These are phyloP conservation scores for Mantis religiosa DNA, from an alignment of 2,888 invertebrate genomes.

Conservation along the genomic window DNA sequence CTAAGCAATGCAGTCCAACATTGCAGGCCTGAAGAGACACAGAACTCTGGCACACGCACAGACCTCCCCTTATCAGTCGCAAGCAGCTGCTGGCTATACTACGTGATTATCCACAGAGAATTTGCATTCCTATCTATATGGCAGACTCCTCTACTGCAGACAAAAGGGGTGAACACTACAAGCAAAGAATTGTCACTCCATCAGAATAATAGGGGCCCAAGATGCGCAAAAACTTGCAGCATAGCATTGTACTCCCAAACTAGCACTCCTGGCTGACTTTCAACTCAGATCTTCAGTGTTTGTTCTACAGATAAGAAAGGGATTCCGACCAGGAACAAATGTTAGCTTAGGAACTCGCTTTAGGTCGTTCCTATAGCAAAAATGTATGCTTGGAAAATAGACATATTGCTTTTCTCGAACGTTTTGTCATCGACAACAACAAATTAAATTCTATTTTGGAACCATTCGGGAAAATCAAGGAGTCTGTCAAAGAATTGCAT, in stretches of 20 bases:
- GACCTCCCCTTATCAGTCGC: neutral
- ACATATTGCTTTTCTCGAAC: too few relatives aligned
- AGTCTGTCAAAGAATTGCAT: too few relatives aligned
- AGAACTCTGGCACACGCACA: neutral
- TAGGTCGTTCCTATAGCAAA: too few relatives aligned
- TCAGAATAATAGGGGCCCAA: neutral
- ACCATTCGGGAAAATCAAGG: too few relatives aligned
- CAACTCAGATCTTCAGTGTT: neutral
- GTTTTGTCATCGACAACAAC: too few relatives aligned
- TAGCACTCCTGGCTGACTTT: neutral
- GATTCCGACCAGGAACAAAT: neutral
- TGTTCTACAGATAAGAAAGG: neutral
- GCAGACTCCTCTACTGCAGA: neutral
- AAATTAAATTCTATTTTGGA: too few relatives aligned
- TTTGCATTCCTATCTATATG: neutral
- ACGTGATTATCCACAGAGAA: neutral
- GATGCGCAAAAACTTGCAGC: neutral
- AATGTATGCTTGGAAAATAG: too few relatives aligned
- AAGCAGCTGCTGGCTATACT: neutral
- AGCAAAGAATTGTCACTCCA: neutral
- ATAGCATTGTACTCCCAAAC: neutral
- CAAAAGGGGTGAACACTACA: neutral
- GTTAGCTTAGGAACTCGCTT: neutral
- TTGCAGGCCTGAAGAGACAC: neutral
- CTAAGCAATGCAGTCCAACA: too few relatives aligned